Evolutionary conservation across 2,797 vertebrate genomes (phyloP).

Genomic region (Agapornis canus): DNA sequence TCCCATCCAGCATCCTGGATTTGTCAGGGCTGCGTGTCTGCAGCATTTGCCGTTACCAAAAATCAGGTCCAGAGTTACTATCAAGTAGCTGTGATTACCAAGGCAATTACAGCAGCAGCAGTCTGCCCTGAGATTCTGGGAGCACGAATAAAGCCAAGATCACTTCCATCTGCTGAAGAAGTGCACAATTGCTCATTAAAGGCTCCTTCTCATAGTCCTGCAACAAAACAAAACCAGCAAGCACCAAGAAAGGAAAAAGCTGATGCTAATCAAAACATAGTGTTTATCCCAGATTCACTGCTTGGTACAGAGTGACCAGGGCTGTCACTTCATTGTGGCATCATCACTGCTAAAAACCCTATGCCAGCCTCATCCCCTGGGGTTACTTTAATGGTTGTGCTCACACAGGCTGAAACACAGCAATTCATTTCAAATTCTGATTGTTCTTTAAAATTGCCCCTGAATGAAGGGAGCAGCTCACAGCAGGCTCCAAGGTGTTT

Average conservation of each 20-base stretch:
- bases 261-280: background rate
- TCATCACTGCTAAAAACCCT: background rate
- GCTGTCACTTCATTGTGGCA: background rate
- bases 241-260: background rate
- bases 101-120: background rate
- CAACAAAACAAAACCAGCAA: background rate
- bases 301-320: rapidly evolving
- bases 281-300: background rate
- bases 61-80: background rate
- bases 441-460: background rate
- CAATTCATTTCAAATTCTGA: background rate
- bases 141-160: background rate
- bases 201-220: background rate
- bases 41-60: background rate
- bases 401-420: background rate
- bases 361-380: background rate
- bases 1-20: background rate
- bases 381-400: background rate
- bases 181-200: slow-evolving; percentile 3
- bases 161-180: slow-evolving; percentile 5
- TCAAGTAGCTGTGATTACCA: background rate
- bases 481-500: background rate
- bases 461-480: background rate
- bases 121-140: background rate
- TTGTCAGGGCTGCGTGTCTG: background rate